These are phyloP conservation scores for Pseudochirops cupreus DNA, from an alignment of 2,797 vertebrate species.

Conservation along the genomic window DNA sequence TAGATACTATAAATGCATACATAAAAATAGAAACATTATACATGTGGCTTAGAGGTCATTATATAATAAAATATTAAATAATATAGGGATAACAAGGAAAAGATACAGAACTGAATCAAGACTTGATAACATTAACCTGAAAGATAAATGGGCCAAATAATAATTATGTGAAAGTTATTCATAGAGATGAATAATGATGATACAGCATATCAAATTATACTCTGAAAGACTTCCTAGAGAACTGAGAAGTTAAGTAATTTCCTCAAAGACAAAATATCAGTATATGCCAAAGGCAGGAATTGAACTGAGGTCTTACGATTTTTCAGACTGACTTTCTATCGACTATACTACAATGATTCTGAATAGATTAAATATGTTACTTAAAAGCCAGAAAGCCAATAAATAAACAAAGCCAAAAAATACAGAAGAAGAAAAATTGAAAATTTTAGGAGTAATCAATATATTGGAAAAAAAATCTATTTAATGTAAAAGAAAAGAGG, in stretches of 20 bases:
- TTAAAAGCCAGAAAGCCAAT: background rate
- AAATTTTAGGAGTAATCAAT: background rate
- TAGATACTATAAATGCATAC: background rate
- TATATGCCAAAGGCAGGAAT: background rate
- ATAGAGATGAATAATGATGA: too few relatives aligned
- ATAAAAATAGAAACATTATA: background rate
- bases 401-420: background rate
- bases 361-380: background rate
- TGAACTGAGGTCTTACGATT: background rate
- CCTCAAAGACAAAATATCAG: background rate
- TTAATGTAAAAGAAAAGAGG: background rate
- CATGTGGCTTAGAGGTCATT: background rate
- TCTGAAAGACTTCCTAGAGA: background rate
- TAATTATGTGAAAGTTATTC: background rate
- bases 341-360: background rate
- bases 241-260: background rate
- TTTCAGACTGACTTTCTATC: background rate
- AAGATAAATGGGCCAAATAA: background rate
- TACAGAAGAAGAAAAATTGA: background rate
- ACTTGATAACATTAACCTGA: background rate
- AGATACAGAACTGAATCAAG: background rate
- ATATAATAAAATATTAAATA: background rate
- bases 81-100: background rate
- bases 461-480: background rate
- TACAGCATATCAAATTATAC: background rate